phyloP scores from a whole-genome alignment of 1,140 invertebrate species.

The Bombus consobrinus region DNA sequence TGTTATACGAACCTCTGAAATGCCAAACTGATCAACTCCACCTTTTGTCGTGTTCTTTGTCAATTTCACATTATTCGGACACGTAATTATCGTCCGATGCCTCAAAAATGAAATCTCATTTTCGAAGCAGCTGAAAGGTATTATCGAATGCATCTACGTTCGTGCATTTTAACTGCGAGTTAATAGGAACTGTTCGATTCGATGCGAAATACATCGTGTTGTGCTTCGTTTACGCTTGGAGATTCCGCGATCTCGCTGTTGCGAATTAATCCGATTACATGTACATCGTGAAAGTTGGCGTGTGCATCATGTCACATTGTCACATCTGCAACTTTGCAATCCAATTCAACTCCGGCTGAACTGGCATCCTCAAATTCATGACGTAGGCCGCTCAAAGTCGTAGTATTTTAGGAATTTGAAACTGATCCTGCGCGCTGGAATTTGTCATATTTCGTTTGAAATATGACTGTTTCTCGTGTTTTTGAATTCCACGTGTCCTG shows the following conservation, averaged over 20 bases:
- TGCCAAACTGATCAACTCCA: too few species aligned
- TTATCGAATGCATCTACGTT: too few species aligned
- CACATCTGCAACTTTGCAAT: background rate
- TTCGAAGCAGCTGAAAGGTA: too few species aligned
- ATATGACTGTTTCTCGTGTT: background rate
- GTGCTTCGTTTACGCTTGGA: background rate
- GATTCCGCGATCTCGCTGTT: background rate
- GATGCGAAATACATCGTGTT: background rate
- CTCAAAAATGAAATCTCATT: too few species aligned
- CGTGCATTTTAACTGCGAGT: background rate
- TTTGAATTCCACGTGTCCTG: too few species aligned
- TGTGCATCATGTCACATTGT: background rate
- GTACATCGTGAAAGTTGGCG: background rate
- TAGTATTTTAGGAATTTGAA: background rate
- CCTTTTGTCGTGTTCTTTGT: too few species aligned
- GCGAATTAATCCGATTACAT: background rate
- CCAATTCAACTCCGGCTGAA: background rate
- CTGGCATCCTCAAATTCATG: background rate
- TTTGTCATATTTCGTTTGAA: background rate
- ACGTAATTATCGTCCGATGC: too few species aligned
- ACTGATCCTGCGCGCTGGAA: background rate
- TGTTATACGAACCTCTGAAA: background rate
- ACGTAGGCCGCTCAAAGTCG: background rate
- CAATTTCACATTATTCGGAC: too few species aligned
- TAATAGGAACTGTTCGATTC: background rate